Conservation (phyloP, 1,140 invertebrate genomes). For the Patella vulgata region DNA sequence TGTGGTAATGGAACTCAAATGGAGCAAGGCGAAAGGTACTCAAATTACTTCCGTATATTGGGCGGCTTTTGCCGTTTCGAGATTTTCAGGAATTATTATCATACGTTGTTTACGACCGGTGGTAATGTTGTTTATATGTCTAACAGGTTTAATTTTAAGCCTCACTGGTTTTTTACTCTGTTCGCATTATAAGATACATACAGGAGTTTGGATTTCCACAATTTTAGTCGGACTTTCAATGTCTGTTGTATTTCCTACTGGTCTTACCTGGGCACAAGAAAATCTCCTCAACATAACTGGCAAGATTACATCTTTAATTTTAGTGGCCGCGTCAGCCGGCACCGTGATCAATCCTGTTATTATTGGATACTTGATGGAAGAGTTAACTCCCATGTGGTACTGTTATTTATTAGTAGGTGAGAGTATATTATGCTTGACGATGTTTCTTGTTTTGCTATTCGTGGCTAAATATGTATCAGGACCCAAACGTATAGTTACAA, state of each 20-base stretch:
- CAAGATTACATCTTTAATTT: slow-evolving; percentile 37
- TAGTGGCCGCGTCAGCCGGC: slow-evolving; percentile 33
- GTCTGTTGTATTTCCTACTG: slow-evolving; percentile 42
- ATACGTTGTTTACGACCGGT: slow-evolving; percentile 24
- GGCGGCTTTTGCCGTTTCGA: slow-evolving; percentile 34
- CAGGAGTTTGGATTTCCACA: slow-evolving; percentile 40
- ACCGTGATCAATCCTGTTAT: slow-evolving; percentile 40
- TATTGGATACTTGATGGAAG: slow-evolving; percentile 46
- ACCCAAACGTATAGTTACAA: too few relatives aligned
- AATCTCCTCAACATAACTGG: slow-evolving; percentile 40
- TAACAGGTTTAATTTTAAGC: slow-evolving; percentile 17
- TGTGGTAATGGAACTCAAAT: slow-evolving; percentile 38
- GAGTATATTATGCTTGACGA: slow-evolving; percentile 15
- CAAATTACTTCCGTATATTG: slow-evolving; percentile 43
- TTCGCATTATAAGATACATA: slow-evolving; percentile 18
- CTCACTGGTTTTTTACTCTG: slow-evolving; percentile 33
- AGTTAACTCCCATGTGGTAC: slow-evolving; percentile 40
- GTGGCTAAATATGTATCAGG: neutral
- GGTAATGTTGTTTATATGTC: slow-evolving; percentile 31
- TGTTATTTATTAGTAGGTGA: slow-evolving; percentile 36
- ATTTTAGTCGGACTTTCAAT: slow-evolving; percentile 35
- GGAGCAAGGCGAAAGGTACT: slow-evolving; percentile 36
- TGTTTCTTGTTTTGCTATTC: slow-evolving; percentile 20
- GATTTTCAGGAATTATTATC: slow-evolving; percentile 40
- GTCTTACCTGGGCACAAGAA: slow-evolving; percentile 44